Base-by-base conservation (phyloP, 2,113 vertebrate genomes). In the Notarius lentiginosus region DNA sequence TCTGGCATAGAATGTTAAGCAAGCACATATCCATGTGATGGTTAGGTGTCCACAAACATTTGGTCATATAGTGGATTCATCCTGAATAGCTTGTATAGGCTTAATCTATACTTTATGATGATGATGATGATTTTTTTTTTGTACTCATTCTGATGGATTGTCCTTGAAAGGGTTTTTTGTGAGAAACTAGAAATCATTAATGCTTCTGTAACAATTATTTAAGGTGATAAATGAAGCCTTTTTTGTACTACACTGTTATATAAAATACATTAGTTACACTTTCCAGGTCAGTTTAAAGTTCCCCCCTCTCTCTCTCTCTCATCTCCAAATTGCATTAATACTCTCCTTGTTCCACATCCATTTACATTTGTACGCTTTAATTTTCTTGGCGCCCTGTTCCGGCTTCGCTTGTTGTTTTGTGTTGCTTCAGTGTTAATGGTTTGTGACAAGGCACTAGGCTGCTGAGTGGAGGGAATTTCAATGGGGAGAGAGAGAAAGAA, bases 321-420 rank as follows among this genome's bases (percentile, higher is more conserved):
- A 8, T 49, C 84, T 51, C 49, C 58, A 34, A 58, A 5, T 61
- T n/a, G 12, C 53, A 82, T 82, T 86, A 89, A 91, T 86, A 79
- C 85, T 82, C 86, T 82, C 77, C 87, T 83, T 92, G 89, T 92
- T 90, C 56, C 79, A 81, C 83, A 70, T 79, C 73, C 79, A 91
- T 90, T 89, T 86, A 87, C 84, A 89, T 91, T 91, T 90, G 85
- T 84, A 87, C 49, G 55, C 84, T 90, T 90, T 90, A 87, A 90
- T 92, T 86, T 90, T 89, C 68, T 73, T 84, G 75, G 24, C 34
- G 12, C 77, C 80, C 88, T 34, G 66, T 79, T 87, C 86, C 58
- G 22, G 65, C 82, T 82, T 89, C 85, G 88, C 90, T 90, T 89
- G 89, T 89, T 88, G 85, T 86, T 90, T 89, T 56, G 87, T 79